Evolutionary conservation across 2,113 vertebrate genomes (phyloP).

Genomic region (Malaclemys terrapin): DNA sequence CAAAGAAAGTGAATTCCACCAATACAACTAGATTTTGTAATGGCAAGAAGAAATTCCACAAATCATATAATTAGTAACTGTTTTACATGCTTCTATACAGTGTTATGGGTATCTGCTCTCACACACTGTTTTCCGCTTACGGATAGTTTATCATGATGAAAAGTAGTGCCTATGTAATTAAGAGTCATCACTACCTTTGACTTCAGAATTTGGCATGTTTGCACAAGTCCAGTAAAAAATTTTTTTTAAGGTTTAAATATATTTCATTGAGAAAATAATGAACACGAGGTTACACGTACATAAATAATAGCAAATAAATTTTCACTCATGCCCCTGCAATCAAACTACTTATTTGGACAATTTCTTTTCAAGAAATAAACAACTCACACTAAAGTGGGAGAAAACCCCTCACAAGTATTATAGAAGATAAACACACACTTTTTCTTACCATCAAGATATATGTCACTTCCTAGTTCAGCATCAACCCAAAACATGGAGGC

Average conservation of each 20-base stretch:
- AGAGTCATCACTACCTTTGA: neutral
- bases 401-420: rapidly evolving
- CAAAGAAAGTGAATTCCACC: neutral
- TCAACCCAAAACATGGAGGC: constrained; percentile 99
- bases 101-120: neutral
- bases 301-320: neutral
- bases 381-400: neutral
- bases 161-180: neutral
- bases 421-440: neutral
- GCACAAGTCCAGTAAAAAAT: neutral
- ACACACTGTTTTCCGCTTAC: neutral
- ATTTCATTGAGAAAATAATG: neutral
- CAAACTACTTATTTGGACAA: neutral
- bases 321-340: neutral
- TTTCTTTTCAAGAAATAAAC: too few species aligned
- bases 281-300: neutral
- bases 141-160: neutral
- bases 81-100: neutral
- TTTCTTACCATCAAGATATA: constrained; percentile 96
- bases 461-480: constrained; percentile 95
- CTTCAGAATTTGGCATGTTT: neutral
- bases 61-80: neutral
- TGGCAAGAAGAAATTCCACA: neutral
- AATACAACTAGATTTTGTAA: neutral
- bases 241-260: neutral